Evolutionary conservation across 2,113 vertebrate genomes (phyloP).

Genomic region (Marmota monax): DNA sequence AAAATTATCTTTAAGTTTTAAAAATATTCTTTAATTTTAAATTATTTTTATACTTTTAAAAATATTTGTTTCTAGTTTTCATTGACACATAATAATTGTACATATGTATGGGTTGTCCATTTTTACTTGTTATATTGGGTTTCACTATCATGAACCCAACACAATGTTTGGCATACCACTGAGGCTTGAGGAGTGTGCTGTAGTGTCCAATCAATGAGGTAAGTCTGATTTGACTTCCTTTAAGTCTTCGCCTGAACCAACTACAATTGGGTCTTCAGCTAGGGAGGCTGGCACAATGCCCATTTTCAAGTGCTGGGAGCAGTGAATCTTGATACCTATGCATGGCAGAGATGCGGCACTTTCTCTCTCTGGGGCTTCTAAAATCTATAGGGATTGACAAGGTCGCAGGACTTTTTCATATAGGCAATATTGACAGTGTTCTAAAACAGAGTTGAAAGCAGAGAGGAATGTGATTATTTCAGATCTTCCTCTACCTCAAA

Average conservation of each 20-base stretch:
- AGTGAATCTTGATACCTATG: background rate
- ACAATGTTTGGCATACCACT: background rate
- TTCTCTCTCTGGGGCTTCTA: background rate
- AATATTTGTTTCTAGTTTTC: background rate
- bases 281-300: background rate
- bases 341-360: background rate
- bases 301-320: background rate
- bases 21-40: background rate
- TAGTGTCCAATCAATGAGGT: background rate
- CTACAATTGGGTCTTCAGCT: background rate
- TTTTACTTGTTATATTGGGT: background rate
- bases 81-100: background rate
- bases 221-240: background rate
- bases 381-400: background rate
- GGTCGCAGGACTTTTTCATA: background rate
- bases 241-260: too few relatives aligned
- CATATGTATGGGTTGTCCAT: background rate
- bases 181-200: background rate
- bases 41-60: background rate
- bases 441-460: background rate
- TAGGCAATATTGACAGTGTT: background rate
- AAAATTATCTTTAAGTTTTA: background rate
- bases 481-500: slow-evolving; percentile 30
- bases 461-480: background rate
- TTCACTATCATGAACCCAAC: background rate